Evolutionary conservation across 2,797 vertebrate genomes (phyloP).

Genomic region (Microcaecilia unicolor): DNA sequence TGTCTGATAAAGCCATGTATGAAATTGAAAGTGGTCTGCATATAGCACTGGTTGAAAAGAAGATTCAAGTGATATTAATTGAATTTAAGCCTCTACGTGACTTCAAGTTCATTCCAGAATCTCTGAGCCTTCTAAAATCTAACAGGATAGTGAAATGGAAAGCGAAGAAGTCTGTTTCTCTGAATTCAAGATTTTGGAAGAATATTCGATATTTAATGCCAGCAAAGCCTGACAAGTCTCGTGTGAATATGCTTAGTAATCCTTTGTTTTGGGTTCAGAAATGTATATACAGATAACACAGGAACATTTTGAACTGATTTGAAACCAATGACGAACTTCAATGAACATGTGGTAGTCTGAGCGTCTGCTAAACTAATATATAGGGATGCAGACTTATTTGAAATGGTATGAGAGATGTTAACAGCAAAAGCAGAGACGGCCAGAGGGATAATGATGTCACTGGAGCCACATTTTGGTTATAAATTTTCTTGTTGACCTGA

Average conservation of each 20-base stretch:
- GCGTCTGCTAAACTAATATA: no score
- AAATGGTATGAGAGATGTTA: no score
- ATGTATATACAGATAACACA: no score
- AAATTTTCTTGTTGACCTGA: no score
- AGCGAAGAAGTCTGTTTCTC: conserved; percentile 36
- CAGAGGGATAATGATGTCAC: no score
- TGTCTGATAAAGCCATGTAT: conserved; percentile 40
- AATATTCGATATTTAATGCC: conserved; percentile 72
- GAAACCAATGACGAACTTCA: no score
- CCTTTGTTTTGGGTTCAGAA: no score
- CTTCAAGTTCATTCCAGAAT: conserved; percentile 50
- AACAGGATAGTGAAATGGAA: conserved; percentile 68
- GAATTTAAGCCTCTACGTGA: conserved; percentile 43
- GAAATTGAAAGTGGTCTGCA: conserved; percentile 73
- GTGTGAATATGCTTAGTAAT: not conserved
- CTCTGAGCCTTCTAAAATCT: conserved; percentile 61
- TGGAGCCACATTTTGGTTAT: no score
- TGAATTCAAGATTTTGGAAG: conserved; percentile 78
- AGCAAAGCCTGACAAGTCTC: conserved; percentile 34
- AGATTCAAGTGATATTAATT: conserved; percentile 72
- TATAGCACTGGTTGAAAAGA: conserved; percentile 72
- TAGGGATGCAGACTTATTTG: no score
- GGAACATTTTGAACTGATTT: no score
- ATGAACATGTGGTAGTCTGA: no score
- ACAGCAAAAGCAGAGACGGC: no score